Base-by-base conservation (phyloP, 1,140 invertebrate genomes). In the Euwallacea fornicatus region DNA sequence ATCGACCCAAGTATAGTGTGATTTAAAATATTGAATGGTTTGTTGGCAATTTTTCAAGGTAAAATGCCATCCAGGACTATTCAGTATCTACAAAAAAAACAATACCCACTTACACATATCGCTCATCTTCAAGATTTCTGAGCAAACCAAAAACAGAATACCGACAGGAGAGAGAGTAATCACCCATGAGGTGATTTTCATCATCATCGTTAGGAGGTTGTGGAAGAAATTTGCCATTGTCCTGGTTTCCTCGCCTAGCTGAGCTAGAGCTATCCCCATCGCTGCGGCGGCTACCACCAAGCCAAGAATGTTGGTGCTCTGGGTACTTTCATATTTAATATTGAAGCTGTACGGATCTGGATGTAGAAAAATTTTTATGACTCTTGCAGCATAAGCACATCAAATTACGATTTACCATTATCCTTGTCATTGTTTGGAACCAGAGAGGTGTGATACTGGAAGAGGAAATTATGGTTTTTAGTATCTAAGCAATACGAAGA, bases 101-200 rank as follows among this genome's bases (percentile, higher is more conserved):
- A n/a, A n/a, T n/a, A 2, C 42, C 10, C 8, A 50, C 62, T 87
- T 84, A 2, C 83, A 84, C 67, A 95, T 86, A 76, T 92, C 88
- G 46, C 92, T 84, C 86, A 95, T 93, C 75, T 90, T 90, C 7
- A 93, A 80, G 41, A 96, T 89, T 79, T 94, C 93, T 6, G 89
- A 86, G 11, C 90, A 86, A 42, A 96, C 90, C 69, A 96, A 82
- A 78, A 93, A 96, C 2, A 92, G 82, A 8, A 96, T 92, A 73
- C 93, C 93, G 11, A 94, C 77, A 0, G 94, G 94, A 7, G 93
- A 94, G 66, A 94, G 83, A 87, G 87, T 89, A 71, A 91, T 90
- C 8, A 91, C 87, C 86, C 88, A 89, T 33, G 86, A 87, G 7
- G 90, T 92, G 41, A 92, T 90, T 44, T 86, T 84, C 90, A 92